Evolutionary conservation across 2,797 vertebrate genomes (phyloP).

Genomic region (Lerista edwardsae): DNA sequence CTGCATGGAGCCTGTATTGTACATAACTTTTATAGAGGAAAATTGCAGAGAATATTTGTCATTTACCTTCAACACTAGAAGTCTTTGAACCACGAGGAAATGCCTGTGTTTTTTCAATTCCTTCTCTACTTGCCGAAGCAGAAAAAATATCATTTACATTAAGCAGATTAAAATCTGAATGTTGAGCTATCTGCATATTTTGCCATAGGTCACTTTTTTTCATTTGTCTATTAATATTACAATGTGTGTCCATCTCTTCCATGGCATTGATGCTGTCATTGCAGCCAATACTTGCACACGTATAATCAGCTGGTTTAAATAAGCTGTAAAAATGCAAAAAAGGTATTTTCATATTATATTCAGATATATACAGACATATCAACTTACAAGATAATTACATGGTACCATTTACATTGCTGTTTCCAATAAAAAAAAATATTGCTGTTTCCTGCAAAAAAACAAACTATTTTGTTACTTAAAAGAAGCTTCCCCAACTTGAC

Average conservation of each 20-base stretch:
- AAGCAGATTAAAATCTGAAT: slow-evolving; percentile 58
- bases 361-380: background rate
- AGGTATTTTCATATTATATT: slow-evolving; percentile 23
- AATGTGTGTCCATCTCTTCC: slow-evolving; percentile 38
- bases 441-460: background rate
- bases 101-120: slow-evolving; percentile 59
- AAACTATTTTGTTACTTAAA: background rate
- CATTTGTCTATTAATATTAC: slow-evolving; percentile 59
- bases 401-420: background rate
- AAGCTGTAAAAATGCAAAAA: slow-evolving; percentile 69
- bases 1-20: slow-evolving; percentile 8
- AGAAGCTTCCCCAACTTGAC: background rate
- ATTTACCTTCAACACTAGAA: slow-evolving; percentile 73
- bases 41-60: slow-evolving; percentile 46
- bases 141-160: slow-evolving; percentile 52
- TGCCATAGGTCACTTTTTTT: slow-evolving; percentile 61
- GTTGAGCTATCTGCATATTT: slow-evolving; percentile 47
- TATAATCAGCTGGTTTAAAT: slow-evolving; percentile 71
- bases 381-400: slow-evolving; percentile 4
- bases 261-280: slow-evolving; percentile 37
- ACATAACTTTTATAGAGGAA: slow-evolving; percentile 41
- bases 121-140: slow-evolving; percentile 56
- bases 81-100: slow-evolving; percentile 64
- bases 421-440: too few relatives aligned
- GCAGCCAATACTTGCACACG: slow-evolving; percentile 44